Percentiles rank a stretch among this genome's conserved stretches.
phyloP scores from a whole-genome alignment of 2,888 invertebrate species.

The Acanthopleura granulata region DNA sequence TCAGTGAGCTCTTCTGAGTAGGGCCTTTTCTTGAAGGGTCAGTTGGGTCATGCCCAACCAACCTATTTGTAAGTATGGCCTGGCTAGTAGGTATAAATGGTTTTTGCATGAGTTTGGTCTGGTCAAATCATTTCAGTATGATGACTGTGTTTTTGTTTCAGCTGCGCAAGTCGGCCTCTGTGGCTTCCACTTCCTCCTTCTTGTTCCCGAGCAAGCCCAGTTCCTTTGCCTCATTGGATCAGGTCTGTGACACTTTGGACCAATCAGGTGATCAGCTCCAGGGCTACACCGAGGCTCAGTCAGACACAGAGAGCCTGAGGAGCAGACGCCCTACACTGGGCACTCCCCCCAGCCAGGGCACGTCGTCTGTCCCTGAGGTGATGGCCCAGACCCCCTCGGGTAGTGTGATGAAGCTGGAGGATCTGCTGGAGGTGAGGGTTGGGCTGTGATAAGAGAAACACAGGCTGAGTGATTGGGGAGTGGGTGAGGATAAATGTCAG shows the following conservation, averaged over 20 bases:
- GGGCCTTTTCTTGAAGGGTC: too few relatives aligned
- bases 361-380: slow-evolving; percentile 48
- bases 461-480: too few relatives aligned
- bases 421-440: slow-evolving; percentile 52
- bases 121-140: too few relatives aligned
- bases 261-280: not conserved
- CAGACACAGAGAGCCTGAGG: not conserved
- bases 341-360: not conserved
- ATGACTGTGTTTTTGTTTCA: slow-evolving; percentile 24
- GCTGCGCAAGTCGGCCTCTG: slow-evolving; percentile 53
- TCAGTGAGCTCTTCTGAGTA: too few relatives aligned
- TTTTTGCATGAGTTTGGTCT: too few relatives aligned
- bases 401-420: slow-evolving; percentile 56
- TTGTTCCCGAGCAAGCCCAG: slow-evolving; percentile 15
- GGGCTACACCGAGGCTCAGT: not conserved
- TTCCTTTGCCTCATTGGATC: slow-evolving; percentile 8
- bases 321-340: not conserved
- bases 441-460: too few relatives aligned
- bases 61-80: too few relatives aligned
- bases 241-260: slow-evolving; percentile 13
- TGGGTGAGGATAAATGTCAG: too few relatives aligned
- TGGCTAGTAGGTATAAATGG: too few relatives aligned
- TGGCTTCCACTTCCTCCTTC: slow-evolving; percentile 43
- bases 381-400: slow-evolving; percentile 61
- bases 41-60: too few relatives aligned